Base-by-base conservation (phyloP, 2,888 invertebrate genomes). In the Xanthia icteritia region DNA sequence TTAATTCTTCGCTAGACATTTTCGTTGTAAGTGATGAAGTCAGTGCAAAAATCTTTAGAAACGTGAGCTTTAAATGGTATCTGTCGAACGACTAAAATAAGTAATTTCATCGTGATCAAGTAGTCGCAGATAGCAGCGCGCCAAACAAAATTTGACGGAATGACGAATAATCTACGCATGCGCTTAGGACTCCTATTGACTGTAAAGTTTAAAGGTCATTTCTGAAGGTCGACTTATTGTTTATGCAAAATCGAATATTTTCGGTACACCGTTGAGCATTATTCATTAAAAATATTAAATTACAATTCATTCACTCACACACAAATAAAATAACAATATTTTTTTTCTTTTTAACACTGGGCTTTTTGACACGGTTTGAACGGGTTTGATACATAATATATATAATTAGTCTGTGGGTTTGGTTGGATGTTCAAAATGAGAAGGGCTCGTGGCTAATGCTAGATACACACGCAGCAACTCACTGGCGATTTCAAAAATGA, bases 101-200 rank as follows among this genome's bases (percentile, higher is more conserved):
- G 92, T 92, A 95, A 93, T 95, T 94, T 95, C 96, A 95, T 96
- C 89, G 94, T 94, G 94, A 93, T 92, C 92, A 92, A 92, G 89
- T 90, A 87, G 84, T 86, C 87, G 86, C 88, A 92, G 93, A 91
- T 94, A 95, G 91, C 95, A 95, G 94, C 95, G 94, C 96, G 96
- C 95, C 95, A 96, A 96, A 95, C 94, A 94, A 92, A 91, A 90
- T 88, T 94, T 95, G 94, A 94, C 93, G 90, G 88, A 82, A 94
- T 95, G 94, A 94, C 93, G 90, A 89, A 82, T 76, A 83, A 72
- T 88, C 88, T 91, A 94, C 95, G 95, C 96, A 95, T 95, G 96
- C 96, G 95, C 93, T 91, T 90, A 91, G 9, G 80, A 89, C 86
- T 90, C 88, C 83, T 94, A 94, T 93, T 92, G 94, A 94, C 93